Conservation (phyloP, 1,140 invertebrate genomes). For the Ceratina japonica region DNA sequence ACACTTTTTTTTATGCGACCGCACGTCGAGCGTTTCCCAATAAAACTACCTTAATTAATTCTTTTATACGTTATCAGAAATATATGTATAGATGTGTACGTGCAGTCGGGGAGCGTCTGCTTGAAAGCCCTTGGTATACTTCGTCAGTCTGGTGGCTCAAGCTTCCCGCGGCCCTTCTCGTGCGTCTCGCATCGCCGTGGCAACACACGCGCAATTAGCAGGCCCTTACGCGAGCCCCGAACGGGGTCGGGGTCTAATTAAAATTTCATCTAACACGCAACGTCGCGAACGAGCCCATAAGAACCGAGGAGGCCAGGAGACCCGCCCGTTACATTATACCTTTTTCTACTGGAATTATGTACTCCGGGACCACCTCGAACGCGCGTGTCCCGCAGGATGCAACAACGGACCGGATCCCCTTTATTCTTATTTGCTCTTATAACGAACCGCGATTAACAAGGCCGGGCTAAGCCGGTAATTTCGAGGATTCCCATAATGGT, state of each 20-base stretch:
- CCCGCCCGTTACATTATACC: not conserved
- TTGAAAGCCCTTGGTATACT: not conserved
- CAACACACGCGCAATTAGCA: conserved; percentile 19
- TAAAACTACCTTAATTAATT: too few relatives aligned
- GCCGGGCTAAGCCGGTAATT: conserved; percentile 56
- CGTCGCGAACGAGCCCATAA: not conserved
- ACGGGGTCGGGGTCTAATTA: conserved; percentile 10
- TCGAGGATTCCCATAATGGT: conserved; percentile 58
- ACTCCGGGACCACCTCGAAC: conserved; percentile 4
- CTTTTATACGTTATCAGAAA: too few relatives aligned
- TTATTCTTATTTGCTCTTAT: conserved; percentile 52
- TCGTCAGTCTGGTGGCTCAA: not conserved
- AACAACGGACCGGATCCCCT: not conserved
- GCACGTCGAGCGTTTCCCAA: too few relatives aligned
- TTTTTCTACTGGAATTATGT: not conserved
- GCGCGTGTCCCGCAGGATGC: not conserved
- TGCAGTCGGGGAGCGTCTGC: too few relatives aligned
- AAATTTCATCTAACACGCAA: conserved; percentile 30
- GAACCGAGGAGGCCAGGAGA: not conserved
- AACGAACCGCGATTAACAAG: conserved; percentile 66
- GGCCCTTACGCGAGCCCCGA: not conserved
- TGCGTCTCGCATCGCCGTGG: not conserved
- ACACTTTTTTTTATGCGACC: too few relatives aligned
- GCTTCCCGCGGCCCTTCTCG: not conserved
- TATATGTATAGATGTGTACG: too few relatives aligned